A percentile compares a stretch with the other conserved stretches of the same genome.
Conservation (phyloP, 2,888 invertebrate species). For the Pandemis heparana region DNA sequence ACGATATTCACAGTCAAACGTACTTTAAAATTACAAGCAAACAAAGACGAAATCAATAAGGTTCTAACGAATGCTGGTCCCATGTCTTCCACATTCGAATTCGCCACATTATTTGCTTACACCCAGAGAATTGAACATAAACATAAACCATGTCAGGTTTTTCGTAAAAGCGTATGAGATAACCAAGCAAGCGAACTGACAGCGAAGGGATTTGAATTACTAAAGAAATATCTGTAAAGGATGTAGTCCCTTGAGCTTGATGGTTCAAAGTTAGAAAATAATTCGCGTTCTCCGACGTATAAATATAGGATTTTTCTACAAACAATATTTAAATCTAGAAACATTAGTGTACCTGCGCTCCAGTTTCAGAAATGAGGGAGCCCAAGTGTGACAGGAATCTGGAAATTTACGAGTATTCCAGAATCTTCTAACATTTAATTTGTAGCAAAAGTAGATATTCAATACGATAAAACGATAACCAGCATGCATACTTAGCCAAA, state of each 20-base stretch:
- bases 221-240: background rate
- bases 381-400: background rate
- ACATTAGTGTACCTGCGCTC: conserved; percentile 1
- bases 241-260: conserved; percentile 12
- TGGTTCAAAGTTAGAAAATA: conserved; percentile 22
- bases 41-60: too few species aligned
- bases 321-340: conserved; percentile 24
- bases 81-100: too few species aligned
- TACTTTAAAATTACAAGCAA: too few species aligned
- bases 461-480: too few species aligned
- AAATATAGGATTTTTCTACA: conserved; percentile 15
- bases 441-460: background rate
- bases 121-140: background rate
- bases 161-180: conserved; percentile 2
- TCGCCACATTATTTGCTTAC: background rate
- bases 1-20: too few species aligned
- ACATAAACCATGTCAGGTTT: background rate
- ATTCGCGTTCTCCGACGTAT: conserved; percentile 8
- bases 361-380: background rate
- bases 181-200: background rate
- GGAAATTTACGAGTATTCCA: too few species aligned
- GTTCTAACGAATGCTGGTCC: too few species aligned
- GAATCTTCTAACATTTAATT: background rate
- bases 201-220: conserved; percentile 1
- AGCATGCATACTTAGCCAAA: too few species aligned